Percentiles rank a stretch among this genome's conserved stretches.
These are phyloP conservation scores for Diadegma fenestrale DNA, from an alignment of 2,888 invertebrate species.

Conservation along the genomic window DNA sequence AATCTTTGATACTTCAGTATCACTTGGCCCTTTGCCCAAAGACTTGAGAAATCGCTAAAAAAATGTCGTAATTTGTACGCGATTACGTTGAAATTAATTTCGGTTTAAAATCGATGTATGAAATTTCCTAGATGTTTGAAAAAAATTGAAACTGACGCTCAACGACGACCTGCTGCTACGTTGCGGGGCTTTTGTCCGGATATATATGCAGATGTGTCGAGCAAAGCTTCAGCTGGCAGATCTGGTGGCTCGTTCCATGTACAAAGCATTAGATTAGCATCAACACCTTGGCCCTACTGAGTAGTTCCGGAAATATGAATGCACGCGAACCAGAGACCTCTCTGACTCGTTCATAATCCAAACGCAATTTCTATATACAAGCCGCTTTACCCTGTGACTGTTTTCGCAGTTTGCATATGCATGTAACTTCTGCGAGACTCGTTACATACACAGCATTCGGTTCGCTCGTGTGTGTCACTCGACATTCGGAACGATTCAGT, in stretches of 20 bases:
- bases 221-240: neutral
- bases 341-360: conserved; percentile 9
- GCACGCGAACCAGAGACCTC: conserved; percentile 21
- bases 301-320: conserved; percentile 11
- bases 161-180: neutral
- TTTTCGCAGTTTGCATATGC: conserved; percentile 59
- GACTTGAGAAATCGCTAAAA: neutral
- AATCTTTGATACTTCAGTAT: neutral
- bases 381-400: conserved; percentile 40
- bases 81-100: neutral
- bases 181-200: neutral
- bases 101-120: neutral
- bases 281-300: conserved; percentile 48
- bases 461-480: conserved; percentile 21
- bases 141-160: neutral
- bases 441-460: conserved; percentile 12
- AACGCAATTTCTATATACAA: conserved; percentile 35
- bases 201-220: neutral
- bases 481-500: conserved; percentile 6
- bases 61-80: neutral
- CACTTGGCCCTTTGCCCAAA: neutral
- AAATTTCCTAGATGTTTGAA: neutral
- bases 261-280: conserved; percentile 55
- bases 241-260: neutral
- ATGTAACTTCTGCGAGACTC: conserved; percentile 24